phyloP scores from a whole-genome alignment of 2,797 vertebrate genomes.

The Eutrigla gurnardus region DNA sequence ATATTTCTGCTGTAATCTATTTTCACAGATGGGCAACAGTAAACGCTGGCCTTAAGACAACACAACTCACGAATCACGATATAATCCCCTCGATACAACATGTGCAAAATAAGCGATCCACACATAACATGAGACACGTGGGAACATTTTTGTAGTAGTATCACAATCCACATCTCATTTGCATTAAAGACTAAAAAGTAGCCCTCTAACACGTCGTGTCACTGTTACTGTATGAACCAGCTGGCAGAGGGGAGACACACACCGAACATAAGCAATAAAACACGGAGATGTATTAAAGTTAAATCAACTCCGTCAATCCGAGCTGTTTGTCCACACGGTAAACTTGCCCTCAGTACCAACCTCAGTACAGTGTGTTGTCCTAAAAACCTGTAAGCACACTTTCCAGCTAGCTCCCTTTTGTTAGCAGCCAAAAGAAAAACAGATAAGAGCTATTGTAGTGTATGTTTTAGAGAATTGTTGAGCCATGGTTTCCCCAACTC shows the following conservation, averaged over 20 bases:
- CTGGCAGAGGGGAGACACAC: background rate
- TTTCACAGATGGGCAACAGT: background rate
- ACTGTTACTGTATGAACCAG: background rate
- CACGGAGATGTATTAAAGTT: background rate
- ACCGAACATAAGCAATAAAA: background rate
- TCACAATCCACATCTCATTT: background rate
- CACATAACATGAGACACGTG: background rate
- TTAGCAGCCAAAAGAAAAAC: background rate
- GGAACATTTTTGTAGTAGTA: background rate
- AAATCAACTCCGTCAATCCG: background rate
- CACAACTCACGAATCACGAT: background rate
- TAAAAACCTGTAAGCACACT: slow-evolving; percentile 8
- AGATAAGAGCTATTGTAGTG: background rate
- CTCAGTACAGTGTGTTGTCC: background rate
- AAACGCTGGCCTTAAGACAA: background rate
- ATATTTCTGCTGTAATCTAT: background rate
- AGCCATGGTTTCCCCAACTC: background rate
- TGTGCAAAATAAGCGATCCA: background rate
- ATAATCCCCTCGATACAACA: background rate
- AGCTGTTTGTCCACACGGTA: slow-evolving; percentile 8
- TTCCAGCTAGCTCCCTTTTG: background rate
- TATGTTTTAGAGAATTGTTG: background rate
- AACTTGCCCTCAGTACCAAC: background rate
- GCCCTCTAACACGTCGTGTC: background rate
- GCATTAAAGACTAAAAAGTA: slow-evolving; percentile 1